Evolutionary conservation across 2,797 vertebrate species (phyloP).

Genomic region (Alouatta caraya): DNA sequence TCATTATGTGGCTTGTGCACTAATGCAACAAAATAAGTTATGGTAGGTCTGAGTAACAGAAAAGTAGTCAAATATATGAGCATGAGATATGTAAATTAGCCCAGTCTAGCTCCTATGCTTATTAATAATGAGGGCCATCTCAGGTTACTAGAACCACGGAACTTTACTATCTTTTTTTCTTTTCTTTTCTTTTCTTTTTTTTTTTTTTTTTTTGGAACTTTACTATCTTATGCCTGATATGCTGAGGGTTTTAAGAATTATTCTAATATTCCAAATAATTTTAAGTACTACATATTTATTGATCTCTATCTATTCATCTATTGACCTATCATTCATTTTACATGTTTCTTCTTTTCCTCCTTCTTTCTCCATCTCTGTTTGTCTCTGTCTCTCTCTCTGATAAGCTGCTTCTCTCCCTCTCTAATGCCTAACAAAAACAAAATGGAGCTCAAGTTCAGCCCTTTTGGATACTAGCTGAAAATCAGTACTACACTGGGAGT

Average conservation of each 20-base stretch:
- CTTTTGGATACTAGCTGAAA: not conserved
- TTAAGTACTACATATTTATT: not conserved
- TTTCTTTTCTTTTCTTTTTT: no score
- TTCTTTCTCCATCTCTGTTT: not conserved
- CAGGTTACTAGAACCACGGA: not conserved
- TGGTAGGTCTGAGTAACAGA: not conserved
- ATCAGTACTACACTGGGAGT: not conserved
- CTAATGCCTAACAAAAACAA: not conserved
- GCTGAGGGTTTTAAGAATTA: not conserved
- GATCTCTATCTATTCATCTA: not conserved
- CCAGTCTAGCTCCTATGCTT: not conserved
- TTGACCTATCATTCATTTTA: not conserved
- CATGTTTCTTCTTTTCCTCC: not conserved
- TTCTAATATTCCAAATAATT: not conserved
- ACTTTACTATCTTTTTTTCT: not conserved
- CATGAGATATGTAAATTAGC: not conserved
- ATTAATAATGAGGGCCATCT: not conserved
- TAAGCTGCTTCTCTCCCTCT: fast-evolving
- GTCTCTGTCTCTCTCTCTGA: not conserved
- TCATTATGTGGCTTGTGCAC: not conserved
- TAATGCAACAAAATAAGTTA: not conserved
- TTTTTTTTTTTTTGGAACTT: not conserved
- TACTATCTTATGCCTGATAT: not conserved
- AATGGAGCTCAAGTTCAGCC: not conserved
- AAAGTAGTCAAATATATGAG: not conserved